These are phyloP conservation scores for Channa striata DNA, from an alignment of 2,797 vertebrate genomes.

Conservation along the genomic window DNA sequence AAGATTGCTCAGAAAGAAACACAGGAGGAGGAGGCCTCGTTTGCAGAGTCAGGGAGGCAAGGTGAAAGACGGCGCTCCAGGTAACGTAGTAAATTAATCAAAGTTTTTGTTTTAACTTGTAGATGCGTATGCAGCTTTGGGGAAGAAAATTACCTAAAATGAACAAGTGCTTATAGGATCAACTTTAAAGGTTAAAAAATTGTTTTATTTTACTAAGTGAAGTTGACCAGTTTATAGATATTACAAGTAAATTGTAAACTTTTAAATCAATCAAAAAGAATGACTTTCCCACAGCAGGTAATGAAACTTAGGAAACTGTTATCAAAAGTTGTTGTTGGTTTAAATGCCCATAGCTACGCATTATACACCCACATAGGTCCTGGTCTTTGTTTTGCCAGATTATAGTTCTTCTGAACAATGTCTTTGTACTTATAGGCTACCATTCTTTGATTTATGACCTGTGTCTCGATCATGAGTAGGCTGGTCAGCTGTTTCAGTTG, in stretches of 20 bases:
- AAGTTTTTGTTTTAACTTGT: not conserved
- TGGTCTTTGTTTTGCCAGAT: not conserved
- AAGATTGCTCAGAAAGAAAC: conserved; percentile 90
- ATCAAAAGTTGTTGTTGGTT: not conserved
- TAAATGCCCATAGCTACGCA: not conserved
- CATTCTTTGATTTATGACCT: not conserved
- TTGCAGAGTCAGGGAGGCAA: conserved; percentile 85
- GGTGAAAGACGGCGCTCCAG: conserved; percentile 91
- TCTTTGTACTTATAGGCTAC: not conserved
- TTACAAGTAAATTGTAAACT: not conserved
- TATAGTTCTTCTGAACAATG: not conserved
- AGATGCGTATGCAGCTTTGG: not conserved
- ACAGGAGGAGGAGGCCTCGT: conserved; percentile 86
- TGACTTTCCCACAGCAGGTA: not conserved
- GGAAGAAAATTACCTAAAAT: not conserved
- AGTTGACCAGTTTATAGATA: too few species aligned
- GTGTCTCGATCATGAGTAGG: too few species aligned
- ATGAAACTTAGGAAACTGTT: not conserved
- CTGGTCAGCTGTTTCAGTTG: too few species aligned
- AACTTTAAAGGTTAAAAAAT: not conserved
- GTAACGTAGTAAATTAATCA: conserved; percentile 69
- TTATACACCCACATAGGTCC: not conserved
- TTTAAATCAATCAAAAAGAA: not conserved
- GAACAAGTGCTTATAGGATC: not conserved
- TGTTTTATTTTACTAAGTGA: too few species aligned